These are phyloP conservation scores for Aphelenchoides fujianensis DNA, from an alignment of 1,140 invertebrate species.

Conservation along the genomic window DNA sequence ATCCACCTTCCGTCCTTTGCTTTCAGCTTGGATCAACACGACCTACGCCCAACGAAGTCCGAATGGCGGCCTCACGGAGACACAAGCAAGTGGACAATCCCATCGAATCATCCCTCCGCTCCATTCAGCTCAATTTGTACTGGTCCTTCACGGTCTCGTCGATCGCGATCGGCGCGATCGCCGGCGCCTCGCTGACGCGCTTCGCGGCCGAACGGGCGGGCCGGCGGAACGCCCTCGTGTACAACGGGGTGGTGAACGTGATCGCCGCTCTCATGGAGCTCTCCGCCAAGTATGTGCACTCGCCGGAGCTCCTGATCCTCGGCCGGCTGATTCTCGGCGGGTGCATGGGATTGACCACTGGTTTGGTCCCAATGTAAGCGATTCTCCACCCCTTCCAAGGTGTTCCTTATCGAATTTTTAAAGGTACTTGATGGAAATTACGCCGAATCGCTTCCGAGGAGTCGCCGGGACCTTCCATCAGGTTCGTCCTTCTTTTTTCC, in stretches of 20 bases:
- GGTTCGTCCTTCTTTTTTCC: slow-evolving; percentile 59
- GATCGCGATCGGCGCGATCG: slow-evolving; percentile 65
- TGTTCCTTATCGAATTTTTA: neutral
- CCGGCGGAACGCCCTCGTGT: slow-evolving; percentile 53
- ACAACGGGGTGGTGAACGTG: slow-evolving; percentile 57
- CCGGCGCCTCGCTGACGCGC: slow-evolving; percentile 63
- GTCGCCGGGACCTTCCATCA: slow-evolving; percentile 64
- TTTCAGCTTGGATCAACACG: slow-evolving; percentile 56
- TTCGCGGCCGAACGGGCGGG: slow-evolving; percentile 51
- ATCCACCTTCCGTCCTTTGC: no score
- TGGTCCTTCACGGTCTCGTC: slow-evolving; percentile 64
- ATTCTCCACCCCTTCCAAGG: no score
- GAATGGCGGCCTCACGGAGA: slow-evolving; percentile 28
- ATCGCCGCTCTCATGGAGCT: slow-evolving; percentile 53
- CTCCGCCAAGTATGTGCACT: slow-evolving; percentile 45
- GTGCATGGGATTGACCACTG: slow-evolving; percentile 63
- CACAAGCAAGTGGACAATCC: slow-evolving; percentile 13
- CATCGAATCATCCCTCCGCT: neutral
- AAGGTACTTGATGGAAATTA: slow-evolving; percentile 64
- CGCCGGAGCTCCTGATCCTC: slow-evolving; percentile 56
- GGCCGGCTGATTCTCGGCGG: slow-evolving; percentile 56
- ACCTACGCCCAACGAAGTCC: slow-evolving; percentile 43
- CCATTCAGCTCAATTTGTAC: slow-evolving; percentile 52
- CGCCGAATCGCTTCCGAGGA: slow-evolving; percentile 61
- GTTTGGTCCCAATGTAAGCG: slow-evolving; percentile 61